Evolutionary conservation across 23 tunicate species (phyloP), one percentile per base, ranked within the genome.

Genomic region (Trididemnum nubilum): DNA sequence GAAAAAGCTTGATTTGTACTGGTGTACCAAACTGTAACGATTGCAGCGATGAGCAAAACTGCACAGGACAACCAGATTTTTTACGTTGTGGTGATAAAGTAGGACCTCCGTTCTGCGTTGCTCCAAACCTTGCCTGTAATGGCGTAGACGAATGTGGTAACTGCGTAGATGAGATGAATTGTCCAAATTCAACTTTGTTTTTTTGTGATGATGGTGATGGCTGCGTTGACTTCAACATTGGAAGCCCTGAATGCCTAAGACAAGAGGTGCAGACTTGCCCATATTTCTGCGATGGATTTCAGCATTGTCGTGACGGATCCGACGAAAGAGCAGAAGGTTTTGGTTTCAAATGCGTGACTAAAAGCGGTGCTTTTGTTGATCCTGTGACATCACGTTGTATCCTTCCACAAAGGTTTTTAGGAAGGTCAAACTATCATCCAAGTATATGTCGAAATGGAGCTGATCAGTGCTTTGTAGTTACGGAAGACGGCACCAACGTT

Each of bases 91-190:
- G 18, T 2, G 19, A 15, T 9, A 12, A 37, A 7, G 7, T 12
- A 33, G 58, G 12, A 37, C 9, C 28, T 31, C 5, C 30, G 9
- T 2, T 3, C 2, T 73, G 78, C 39, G 3, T 73, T 38, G 2
- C 26, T 7, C 18, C 15, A 9, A 24, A 73, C 27, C 27, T 60
- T 12, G 32, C 32, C 1, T 82, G 86, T 30, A 49, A 82, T 67
- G 49, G 49, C 7, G 15, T 21, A 18, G 18, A 25, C 2, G 69
- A 82, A 5, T 82, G 86, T 49, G 50, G 37, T 1, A 69, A 71
- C 51, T 82, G 86, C 30, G 33, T 30, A 2, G 86, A 82, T 51
- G 86, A 82, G 28, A 35, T 19, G 27, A 57, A 77, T 29, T 77
- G 81, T 54, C 2, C 36, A 1, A 52, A 52, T 31, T 7, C 81